Conservation (phyloP, 2,888 invertebrate genomes). For the Aricia artaxerxes region DNA sequence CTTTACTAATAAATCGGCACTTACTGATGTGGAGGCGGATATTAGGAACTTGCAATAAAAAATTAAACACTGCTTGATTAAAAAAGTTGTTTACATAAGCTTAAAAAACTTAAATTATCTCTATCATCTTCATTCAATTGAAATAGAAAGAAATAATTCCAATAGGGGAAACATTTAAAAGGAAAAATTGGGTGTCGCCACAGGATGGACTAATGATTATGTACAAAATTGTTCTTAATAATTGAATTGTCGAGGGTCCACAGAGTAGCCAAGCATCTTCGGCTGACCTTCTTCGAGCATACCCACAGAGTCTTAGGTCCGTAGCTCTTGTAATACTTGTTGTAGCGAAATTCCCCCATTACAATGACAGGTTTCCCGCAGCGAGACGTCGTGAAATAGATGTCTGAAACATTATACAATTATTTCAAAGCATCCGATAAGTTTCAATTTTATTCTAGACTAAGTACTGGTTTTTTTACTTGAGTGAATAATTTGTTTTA, state of each 20-base stretch:
- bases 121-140: no score
- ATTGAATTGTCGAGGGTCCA: slow-evolving; percentile 43
- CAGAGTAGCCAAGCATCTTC: slow-evolving; percentile 48
- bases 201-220: slow-evolving; percentile 42
- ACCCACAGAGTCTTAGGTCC: slow-evolving; percentile 48
- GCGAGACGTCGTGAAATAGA: slow-evolving; percentile 40
- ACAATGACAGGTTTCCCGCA: slow-evolving; percentile 48
- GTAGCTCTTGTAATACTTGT: slow-evolving; percentile 48
- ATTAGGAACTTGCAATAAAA: no score
- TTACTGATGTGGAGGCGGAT: no score
- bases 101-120: no score
- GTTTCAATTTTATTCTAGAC: no score
- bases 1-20: not conserved
- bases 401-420: slow-evolving; percentile 30
- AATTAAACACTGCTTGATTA: no score
- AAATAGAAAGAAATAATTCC: no score
- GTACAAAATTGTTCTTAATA: slow-evolving; percentile 42
- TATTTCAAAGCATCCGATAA: not conserved
- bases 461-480: no score
- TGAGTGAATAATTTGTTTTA: not conserved
- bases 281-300: slow-evolving; percentile 39
- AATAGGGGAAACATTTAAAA: no score
- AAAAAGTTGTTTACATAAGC: no score
- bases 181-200: no score
- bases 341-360: slow-evolving; percentile 35